These are phyloP conservation scores for Poecilia velifera DNA, from an alignment of 2,797 vertebrate species.

Conservation along the genomic window DNA sequence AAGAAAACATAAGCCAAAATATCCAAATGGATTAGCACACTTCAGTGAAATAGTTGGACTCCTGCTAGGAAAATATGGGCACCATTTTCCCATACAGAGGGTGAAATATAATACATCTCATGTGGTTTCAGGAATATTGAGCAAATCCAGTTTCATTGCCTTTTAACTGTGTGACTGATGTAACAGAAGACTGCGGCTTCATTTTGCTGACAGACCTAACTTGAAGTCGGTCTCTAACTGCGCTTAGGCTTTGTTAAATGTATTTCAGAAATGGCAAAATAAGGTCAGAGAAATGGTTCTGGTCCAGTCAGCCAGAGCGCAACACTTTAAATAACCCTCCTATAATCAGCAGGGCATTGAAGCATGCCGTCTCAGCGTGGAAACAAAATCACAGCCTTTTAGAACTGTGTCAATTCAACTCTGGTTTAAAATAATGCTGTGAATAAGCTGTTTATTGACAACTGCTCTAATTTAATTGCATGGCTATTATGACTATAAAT, in stretches of 20 bases:
- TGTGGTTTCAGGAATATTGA: constrained; percentile 6
- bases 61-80: neutral
- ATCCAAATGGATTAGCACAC: neutral
- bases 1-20: neutral
- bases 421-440: constrained; percentile 1
- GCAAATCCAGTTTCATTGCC: neutral
- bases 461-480: neutral
- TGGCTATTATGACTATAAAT: neutral
- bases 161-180: constrained; percentile 10
- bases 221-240: constrained; percentile 7
- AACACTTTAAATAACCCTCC: neutral
- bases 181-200: neutral
- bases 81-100: neutral
- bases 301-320: neutral
- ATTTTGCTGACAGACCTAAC: constrained; percentile 1
- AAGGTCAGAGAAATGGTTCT: neutral
- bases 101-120: constrained; percentile 3
- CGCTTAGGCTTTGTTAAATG: neutral
- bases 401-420: neutral
- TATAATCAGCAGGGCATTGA: constrained; percentile 1
- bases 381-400: neutral
- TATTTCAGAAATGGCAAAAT: constrained; percentile 1
- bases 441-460: neutral
- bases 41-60: neutral
- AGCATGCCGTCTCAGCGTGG: no score